Evolutionary conservation across 2,888 invertebrate genomes (phyloP), one percentile per base, ranked within the genome.

Genomic region (Notodonta ziczac): DNA sequence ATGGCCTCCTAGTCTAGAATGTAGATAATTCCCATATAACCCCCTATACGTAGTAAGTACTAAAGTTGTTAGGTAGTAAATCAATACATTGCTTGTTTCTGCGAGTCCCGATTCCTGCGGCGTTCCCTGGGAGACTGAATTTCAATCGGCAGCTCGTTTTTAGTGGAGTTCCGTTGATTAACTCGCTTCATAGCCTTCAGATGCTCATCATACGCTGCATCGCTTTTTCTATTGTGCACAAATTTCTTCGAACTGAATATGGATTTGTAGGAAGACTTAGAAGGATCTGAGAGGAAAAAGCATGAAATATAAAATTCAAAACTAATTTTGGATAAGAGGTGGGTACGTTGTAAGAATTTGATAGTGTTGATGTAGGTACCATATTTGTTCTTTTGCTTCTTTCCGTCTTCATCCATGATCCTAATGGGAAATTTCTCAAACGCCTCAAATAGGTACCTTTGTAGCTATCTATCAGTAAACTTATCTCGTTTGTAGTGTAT

Each of bases 121-220:
- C 86, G 80, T 46, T 80, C 85, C 16, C 85, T 72, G 1, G 87
- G 83, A 4, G 83, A 67, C 65, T 70, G 69, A 63, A 82, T 76
- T 12, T 16, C 51, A 24, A 32, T 24, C 24, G 10, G 24, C 24
- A 66, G 35, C 0, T 67, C 63, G 2, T 46, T 56, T 5, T 67
- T 66, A 16, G 50, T 55, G 2, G 76, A 73, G 0, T 73, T 64
- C 39, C 78, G 73, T 8, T 80, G 80, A 16, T 82, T 77, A 0
- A 82, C 76, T 24, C 82, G 67, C 69, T 86, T 87, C 84, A 89
- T 85, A 0, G 86, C 88, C 69, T 78, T 73, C 58, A 89, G 65
- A 63, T 85, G 88, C 39, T 86, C 84, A 46, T 86, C 84, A 53
- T 85, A 85, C n/a, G 42, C n/a, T 1, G 16, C n/a, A 14, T 32